These are phyloP conservation scores for Eupeodes latifasciatus DNA, from an alignment of 2,888 invertebrate genomes.

Conservation along the genomic window DNA sequence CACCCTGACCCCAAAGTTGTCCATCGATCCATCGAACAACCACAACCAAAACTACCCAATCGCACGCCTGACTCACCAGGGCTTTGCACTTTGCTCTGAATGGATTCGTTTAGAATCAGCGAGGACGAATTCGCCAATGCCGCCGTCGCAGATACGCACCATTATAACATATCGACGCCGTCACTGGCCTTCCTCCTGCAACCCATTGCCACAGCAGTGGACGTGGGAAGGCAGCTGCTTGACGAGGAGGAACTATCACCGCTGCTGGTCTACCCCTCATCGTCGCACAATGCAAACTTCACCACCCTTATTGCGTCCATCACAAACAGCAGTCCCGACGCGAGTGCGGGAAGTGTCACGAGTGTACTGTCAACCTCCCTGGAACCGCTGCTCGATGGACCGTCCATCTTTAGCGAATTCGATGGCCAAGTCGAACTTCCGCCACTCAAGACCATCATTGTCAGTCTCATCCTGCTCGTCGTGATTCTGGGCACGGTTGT, in stretches of 20 bases:
- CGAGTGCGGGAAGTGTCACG: slow-evolving; percentile 60
- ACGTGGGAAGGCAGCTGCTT: slow-evolving; percentile 56
- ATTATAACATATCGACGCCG: slow-evolving; percentile 73
- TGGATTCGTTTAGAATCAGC: slow-evolving; percentile 69
- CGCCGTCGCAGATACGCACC: slow-evolving; percentile 75
- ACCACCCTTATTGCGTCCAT: slow-evolving; percentile 72
- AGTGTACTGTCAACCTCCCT: slow-evolving; percentile 60
- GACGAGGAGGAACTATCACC: slow-evolving; percentile 65
- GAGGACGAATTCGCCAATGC: slow-evolving; percentile 62
- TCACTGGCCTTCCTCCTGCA: slow-evolving; percentile 57
- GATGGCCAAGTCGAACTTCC: slow-evolving; percentile 80
- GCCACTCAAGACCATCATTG: slow-evolving; percentile 86
- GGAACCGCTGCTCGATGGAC: slow-evolving; percentile 65
- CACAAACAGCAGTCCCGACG: slow-evolving; percentile 77
- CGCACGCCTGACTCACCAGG: slow-evolving; percentile 44
- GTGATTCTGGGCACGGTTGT: slow-evolving; percentile 92
- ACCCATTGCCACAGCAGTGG: slow-evolving; percentile 56
- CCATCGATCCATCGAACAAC: slow-evolving; percentile 39
- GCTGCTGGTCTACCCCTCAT: slow-evolving; percentile 48
- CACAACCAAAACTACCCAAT: background rate
- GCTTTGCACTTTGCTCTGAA: slow-evolving; percentile 26
- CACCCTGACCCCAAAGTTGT: slow-evolving; percentile 37
- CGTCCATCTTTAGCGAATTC: slow-evolving; percentile 77
- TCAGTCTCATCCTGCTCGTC: slow-evolving; percentile 89
- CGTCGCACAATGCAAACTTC: slow-evolving; percentile 48